Conservation (phyloP, 2,113 vertebrate species). For the Xenopus tropicalis region DNA sequence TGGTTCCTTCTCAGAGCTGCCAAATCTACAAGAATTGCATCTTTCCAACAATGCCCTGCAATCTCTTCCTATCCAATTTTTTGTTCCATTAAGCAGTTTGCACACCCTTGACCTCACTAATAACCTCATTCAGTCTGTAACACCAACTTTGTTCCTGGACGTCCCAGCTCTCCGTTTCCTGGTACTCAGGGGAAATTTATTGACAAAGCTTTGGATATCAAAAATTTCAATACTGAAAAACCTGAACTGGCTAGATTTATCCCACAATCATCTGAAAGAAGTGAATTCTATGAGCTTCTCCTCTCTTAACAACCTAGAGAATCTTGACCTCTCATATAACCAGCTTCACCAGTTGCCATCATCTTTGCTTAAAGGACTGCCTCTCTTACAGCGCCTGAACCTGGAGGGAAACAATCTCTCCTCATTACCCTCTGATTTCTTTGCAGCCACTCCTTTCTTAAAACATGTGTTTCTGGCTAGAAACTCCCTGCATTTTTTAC, state of each 20-base stretch:
- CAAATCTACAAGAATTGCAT: constrained; percentile 69
- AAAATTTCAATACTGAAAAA: constrained; percentile 63
- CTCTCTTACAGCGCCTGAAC: constrained; percentile 61
- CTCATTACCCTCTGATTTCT: constrained; percentile 46
- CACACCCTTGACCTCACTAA: constrained; percentile 70
- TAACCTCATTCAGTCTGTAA: constrained; percentile 65
- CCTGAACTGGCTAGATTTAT: constrained; percentile 68
- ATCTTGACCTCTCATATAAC: constrained; percentile 73
- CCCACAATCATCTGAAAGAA: constrained; percentile 59
- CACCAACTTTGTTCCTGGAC: constrained; percentile 55
- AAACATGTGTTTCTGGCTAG: constrained; percentile 65
- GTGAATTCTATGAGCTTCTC: constrained; percentile 56
- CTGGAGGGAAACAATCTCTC: constrained; percentile 69
- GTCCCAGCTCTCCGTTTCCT: constrained; percentile 57
- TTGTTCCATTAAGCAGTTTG: constrained; percentile 60
- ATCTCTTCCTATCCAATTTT: constrained; percentile 58
- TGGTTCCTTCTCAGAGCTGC: constrained; percentile 53
- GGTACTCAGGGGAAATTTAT: constrained; percentile 70
- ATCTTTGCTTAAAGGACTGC: constrained; percentile 46
- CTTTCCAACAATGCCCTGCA: constrained; percentile 70
- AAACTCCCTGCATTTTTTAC: constrained; percentile 64
- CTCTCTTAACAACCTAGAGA: constrained; percentile 54
- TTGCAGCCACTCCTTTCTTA: constrained; percentile 54
- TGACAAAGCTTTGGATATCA: constrained; percentile 36
- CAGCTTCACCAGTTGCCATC: constrained; percentile 57